Conservation (phyloP, 2,888 invertebrate species). For the Nomada flava region DNA sequence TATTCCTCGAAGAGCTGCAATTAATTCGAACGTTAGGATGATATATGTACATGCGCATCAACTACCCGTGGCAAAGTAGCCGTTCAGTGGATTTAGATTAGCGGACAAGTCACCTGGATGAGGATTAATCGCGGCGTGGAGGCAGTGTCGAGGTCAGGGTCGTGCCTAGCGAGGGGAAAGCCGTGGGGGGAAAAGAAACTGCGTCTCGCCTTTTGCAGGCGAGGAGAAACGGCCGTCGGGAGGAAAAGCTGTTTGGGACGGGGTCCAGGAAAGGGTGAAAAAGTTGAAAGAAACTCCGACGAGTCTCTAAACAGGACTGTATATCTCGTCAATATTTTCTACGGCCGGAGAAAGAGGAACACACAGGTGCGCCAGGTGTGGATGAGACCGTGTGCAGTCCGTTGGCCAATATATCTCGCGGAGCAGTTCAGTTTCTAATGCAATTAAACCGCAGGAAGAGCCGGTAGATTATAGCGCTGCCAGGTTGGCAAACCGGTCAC, state of each 20-base stretch:
- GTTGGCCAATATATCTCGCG: neutral
- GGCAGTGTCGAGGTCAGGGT: slow-evolving; percentile 43
- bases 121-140: slow-evolving; percentile 7
- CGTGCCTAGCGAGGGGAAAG: slow-evolving; percentile 45
- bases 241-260: slow-evolving; percentile 40
- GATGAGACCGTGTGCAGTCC: neutral
- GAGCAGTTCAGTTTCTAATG: slow-evolving; percentile 5
- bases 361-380: too few relatives aligned
- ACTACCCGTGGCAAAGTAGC: too few relatives aligned
- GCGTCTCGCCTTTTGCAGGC: slow-evolving; percentile 27
- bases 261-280: slow-evolving; percentile 18
- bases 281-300: slow-evolving; percentile 28
- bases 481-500: neutral
- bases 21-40: too few relatives aligned
- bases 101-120: neutral
- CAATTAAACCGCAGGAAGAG: neutral
- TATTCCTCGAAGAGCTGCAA: neutral
- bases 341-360: neutral
- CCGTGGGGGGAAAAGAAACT: slow-evolving; percentile 51
- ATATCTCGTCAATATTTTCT: slow-evolving; percentile 12
- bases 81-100: neutral
- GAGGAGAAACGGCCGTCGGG: slow-evolving; percentile 50
- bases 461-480: too few relatives aligned
- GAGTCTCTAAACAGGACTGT: slow-evolving; percentile 5
- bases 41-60: too few relatives aligned